Conservation (phyloP, 64 coral and sea anemone species). For the Hydrozoanthus tunicans region DNA sequence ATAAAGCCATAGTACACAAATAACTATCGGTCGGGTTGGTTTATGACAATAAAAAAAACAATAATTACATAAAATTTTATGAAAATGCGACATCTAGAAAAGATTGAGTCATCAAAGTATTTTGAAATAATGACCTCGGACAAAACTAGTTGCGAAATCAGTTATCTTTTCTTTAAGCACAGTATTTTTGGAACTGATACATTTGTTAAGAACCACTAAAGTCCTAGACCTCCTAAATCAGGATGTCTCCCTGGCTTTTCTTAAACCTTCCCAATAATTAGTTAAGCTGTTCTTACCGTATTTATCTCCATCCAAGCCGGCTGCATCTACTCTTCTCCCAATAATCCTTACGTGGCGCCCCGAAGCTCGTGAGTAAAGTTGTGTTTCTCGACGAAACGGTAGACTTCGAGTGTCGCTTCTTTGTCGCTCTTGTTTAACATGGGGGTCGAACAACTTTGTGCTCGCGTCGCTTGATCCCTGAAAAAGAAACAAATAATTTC, state of each 20-base stretch:
- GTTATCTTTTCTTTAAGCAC: no score
- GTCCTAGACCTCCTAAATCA: neutral
- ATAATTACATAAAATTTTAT: conserved; percentile 21
- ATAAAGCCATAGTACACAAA: conserved; percentile 13
- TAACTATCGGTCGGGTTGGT: neutral
- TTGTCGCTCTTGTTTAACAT: conserved; percentile 61
- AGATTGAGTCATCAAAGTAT: conserved; percentile 45
- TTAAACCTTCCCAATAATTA: neutral
- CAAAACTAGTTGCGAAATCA: no score
- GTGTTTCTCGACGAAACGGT: conserved; percentile 87
- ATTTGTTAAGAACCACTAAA: no score
- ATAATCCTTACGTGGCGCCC: conserved; percentile 79
- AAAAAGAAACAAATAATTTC: neutral
- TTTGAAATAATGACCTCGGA: neutral
- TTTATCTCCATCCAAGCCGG: conserved; percentile 79
- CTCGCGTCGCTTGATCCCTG: conserved; percentile 28
- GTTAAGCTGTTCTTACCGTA: conserved; percentile 59
- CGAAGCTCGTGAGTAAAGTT: conserved; percentile 84
- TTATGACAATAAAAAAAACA: conserved; percentile 42
- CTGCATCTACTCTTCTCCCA: conserved; percentile 71
- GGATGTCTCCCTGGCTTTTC: neutral
- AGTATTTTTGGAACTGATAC: no score
- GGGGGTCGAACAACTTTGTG: conserved; percentile 41
- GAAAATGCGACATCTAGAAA: conserved; percentile 2
- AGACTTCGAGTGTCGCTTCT: conserved; percentile 76